A percentile compares a stretch with the other conserved stretches of the same genome.
Conservation (phyloP, 2,888 invertebrate species). For the Ormyrus labotus region DNA sequence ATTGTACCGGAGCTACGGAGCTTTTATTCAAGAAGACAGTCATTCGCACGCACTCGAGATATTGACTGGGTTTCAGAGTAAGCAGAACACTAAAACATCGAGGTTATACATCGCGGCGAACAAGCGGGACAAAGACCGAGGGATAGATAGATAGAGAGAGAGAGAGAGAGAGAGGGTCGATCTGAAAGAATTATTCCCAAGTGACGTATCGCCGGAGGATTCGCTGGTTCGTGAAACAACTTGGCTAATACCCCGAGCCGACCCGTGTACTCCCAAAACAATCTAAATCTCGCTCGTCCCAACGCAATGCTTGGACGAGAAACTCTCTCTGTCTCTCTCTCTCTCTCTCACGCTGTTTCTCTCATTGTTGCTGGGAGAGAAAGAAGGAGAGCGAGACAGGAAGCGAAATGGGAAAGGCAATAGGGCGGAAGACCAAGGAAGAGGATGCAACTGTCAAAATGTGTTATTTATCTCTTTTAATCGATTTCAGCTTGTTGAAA, state of each 20-base stretch:
- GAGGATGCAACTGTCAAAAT: slow-evolving; percentile 10
- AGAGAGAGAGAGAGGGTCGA: slow-evolving; percentile 11
- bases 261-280: slow-evolving; percentile 59
- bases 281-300: slow-evolving; percentile 61
- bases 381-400: not conserved
- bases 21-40: slow-evolving; percentile 27
- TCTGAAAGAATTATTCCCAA: slow-evolving; percentile 56
- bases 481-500: too few species aligned
- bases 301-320: too few species aligned
- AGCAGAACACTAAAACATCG: slow-evolving; percentile 14
- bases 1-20: not conserved
- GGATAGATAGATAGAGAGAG: not conserved
- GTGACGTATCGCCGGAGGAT: slow-evolving; percentile 57
- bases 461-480: not conserved
- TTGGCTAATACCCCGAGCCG: slow-evolving; percentile 58
- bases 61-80: slow-evolving; percentile 21
- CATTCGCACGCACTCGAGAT: slow-evolving; percentile 34
- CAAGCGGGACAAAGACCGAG: not conserved
- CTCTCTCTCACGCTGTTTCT: not conserved
- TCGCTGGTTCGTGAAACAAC: slow-evolving; percentile 65
- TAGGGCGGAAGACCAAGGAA: not conserved
- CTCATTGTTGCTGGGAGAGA: not conserved
- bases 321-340: slow-evolving; percentile 18
- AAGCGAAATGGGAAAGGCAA: not conserved
- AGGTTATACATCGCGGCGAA: slow-evolving; percentile 1